Conservation (phyloP, 2,888 invertebrate species). For the Sympetrum striolatum region DNA sequence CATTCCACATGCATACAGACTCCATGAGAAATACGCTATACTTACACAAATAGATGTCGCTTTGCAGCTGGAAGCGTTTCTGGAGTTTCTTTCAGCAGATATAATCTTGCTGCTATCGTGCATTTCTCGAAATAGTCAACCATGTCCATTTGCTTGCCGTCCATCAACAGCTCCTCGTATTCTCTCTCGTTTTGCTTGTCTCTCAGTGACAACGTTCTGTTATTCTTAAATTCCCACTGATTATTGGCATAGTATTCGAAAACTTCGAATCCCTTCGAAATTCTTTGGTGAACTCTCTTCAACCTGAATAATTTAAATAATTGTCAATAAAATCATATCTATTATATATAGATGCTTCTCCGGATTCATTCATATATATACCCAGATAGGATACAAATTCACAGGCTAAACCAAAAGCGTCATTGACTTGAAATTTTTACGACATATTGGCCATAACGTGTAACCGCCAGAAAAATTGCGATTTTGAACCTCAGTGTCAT, state of each 20-base stretch:
- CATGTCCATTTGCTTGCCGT: slow-evolving; percentile 77
- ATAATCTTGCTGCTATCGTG: slow-evolving; percentile 78
- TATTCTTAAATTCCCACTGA: slow-evolving; percentile 87
- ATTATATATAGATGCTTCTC: too few relatives aligned
- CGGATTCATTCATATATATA: too few relatives aligned
- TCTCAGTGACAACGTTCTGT: slow-evolving; percentile 67
- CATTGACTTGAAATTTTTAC: too few relatives aligned
- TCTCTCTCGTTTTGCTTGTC: slow-evolving; percentile 71
- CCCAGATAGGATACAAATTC: too few relatives aligned
- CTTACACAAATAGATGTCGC: slow-evolving; percentile 81
- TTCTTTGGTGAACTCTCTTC: slow-evolving; percentile 81
- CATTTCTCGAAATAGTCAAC: slow-evolving; percentile 83
- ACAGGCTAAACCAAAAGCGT: too few relatives aligned
- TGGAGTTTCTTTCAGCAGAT: slow-evolving; percentile 82
- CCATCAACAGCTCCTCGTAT: slow-evolving; percentile 70
- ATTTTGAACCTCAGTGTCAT: too few relatives aligned
- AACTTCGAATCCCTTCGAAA: slow-evolving; percentile 85
- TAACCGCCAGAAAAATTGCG: too few relatives aligned
- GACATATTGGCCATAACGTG: too few relatives aligned
- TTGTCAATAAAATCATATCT: background rate
- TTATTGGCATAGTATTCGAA: slow-evolving; percentile 92
- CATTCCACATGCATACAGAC: too few relatives aligned
- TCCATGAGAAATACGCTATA: slow-evolving; percentile 45
- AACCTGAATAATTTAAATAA: slow-evolving; percentile 64
- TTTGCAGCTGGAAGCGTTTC: slow-evolving; percentile 81